phyloP scores from a whole-genome alignment of 2,888 invertebrate species.

The Crossocerus cetratus region DNA sequence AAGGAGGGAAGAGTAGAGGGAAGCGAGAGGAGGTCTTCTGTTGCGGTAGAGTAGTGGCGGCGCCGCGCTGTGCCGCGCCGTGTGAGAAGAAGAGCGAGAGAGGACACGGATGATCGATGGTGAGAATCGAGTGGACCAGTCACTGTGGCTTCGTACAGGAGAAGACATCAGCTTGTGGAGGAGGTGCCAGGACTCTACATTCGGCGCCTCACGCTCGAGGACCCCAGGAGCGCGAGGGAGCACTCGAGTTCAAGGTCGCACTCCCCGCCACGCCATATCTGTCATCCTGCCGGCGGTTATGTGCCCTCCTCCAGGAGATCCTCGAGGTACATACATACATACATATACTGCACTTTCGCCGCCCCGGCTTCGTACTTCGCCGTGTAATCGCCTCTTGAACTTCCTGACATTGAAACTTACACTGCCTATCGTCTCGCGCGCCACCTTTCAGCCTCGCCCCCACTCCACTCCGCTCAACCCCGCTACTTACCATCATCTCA shows the following conservation, averaged over 20 bases:
- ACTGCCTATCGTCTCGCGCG: no score
- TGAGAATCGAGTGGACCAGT: conserved; percentile 58
- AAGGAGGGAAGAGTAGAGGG: neutral
- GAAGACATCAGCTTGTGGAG: conserved; percentile 71
- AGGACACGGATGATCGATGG: conserved; percentile 58
- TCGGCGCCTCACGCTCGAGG: conserved; percentile 73
- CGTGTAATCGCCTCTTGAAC: neutral
- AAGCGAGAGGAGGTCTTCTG: no score
- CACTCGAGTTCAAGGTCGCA: conserved; percentile 68
- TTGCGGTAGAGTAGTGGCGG: no score
- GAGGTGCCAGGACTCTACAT: conserved; percentile 74
- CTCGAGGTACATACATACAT: conserved; percentile 48
- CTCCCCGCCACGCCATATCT: conserved; percentile 69
- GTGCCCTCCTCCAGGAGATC: conserved; percentile 64
- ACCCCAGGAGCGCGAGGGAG: conserved; percentile 70
- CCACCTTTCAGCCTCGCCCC: neutral
- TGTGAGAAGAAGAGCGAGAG: conserved; percentile 15
- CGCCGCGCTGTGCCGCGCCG: no score
- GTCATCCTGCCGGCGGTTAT: conserved; percentile 69
- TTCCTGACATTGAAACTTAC: conserved; percentile 9
- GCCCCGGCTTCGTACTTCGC: neutral
- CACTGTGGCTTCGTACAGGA: conserved; percentile 73
- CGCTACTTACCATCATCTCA: neutral
- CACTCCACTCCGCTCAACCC: conserved; percentile 15
- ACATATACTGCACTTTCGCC: conserved; percentile 15